Base-by-base conservation (phyloP, 2,888 invertebrate genomes). In the Pheosia tremula region DNA sequence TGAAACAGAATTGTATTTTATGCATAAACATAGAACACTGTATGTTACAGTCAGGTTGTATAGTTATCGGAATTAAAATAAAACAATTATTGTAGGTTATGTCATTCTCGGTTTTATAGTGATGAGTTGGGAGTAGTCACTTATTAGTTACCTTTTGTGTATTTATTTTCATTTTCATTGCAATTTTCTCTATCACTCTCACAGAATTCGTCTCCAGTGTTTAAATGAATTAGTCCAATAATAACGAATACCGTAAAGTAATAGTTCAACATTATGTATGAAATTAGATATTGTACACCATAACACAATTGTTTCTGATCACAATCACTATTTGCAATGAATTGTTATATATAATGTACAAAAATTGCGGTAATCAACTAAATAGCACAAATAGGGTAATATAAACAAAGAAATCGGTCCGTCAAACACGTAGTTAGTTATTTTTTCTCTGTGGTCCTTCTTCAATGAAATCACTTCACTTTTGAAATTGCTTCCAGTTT, bases 61-160 rank as follows among this genome's bases (percentile, higher is more conserved):
- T 24, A 24, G 24, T 24, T 24, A n/a, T n/a, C n/a, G 0, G 24
- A 24, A 24, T 24, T 45, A 41, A 6, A 45, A 8, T 8, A 36
- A 36, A 41, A 41, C 24, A 41, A 41, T 41, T 7, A 41, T 41
- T 41, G 41, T 7, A 41, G 41, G 49, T 49, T 49, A n/a, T 49
- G 11, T 49, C 11, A 49, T 49, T 49, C 10, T 10, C 11, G 11
- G 13, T 5, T 10, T 10, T 41, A 41, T 7, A 41, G 11, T 10
- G 3, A 11, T 10, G 7, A n/a, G 49, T 49, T 4, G 24, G 24
- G 24, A 24, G 24, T 24, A 24, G 24, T 24, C 24, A 24, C 24
- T 24, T 24, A 24, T 2, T 24, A 43, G 8, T 50, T 66, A 84
- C 86, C 85, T 81, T 67, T 78, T 50, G 73, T 79, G 56, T 80